A percentile compares a stretch with the other conserved stretches of the same genome.
These are phyloP conservation scores for Sylvia borin DNA, from an alignment of 2,797 vertebrate species.

Conservation along the genomic window DNA sequence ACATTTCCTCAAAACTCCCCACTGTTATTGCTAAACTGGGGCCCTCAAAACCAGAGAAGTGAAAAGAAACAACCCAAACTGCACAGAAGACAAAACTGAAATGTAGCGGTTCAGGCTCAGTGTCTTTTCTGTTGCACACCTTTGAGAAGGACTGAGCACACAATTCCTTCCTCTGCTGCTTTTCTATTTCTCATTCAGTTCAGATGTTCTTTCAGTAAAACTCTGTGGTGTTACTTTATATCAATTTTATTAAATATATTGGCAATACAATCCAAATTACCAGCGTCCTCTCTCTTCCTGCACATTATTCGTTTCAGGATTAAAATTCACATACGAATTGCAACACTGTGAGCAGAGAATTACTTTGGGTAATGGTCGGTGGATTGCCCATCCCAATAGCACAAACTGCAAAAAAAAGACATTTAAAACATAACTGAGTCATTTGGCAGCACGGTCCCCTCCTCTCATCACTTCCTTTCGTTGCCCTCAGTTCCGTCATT, in stretches of 20 bases:
- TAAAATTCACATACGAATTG: not conserved
- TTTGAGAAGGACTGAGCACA: not conserved
- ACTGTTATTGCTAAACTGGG: not conserved
- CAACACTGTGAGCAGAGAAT: not conserved
- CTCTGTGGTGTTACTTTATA: not conserved
- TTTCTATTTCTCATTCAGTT: not conserved
- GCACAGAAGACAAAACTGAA: not conserved
- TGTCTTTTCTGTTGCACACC: not conserved
- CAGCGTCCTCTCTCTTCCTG: not conserved
- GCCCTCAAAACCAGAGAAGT: not conserved
- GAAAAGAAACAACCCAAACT: not conserved
- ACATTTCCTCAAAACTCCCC: not conserved
- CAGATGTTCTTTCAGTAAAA: not conserved
- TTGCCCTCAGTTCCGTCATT: not conserved
- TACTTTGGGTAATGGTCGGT: accelerated
- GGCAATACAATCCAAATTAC: not conserved
- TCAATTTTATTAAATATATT: not conserved
- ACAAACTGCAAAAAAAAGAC: not conserved
- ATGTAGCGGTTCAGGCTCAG: not conserved
- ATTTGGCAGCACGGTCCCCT: not conserved
- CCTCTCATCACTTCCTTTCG: not conserved
- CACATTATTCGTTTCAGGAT: not conserved
- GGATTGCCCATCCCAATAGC: not conserved
- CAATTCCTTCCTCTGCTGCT: not conserved
- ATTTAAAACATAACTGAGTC: not conserved